Percentiles rank a stretch among this genome's conserved stretches.
Conservation (phyloP, 2,888 invertebrate species). For the Tipula helvola region DNA sequence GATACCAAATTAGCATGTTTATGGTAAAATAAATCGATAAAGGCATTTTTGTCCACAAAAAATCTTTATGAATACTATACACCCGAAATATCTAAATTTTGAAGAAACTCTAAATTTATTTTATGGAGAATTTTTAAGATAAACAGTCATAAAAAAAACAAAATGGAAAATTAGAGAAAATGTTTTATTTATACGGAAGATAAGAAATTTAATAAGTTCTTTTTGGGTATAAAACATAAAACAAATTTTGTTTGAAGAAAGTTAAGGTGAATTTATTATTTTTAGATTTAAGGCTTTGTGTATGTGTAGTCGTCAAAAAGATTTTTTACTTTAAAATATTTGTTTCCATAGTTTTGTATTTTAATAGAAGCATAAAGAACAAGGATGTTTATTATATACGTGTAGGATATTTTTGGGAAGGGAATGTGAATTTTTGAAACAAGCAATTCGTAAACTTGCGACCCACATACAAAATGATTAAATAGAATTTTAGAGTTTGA, state of each 20-base stretch:
- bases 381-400: not conserved
- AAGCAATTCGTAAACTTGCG: too few species aligned
- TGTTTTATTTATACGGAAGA: not conserved
- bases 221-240: not conserved
- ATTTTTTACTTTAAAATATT: not conserved
- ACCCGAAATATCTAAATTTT: not conserved
- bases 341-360: not conserved
- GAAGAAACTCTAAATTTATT: not conserved
- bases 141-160: not conserved
- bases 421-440: too few species aligned
- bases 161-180: not conserved
- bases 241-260: not conserved
- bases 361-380: not conserved
- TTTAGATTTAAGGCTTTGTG: not conserved
- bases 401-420: not conserved
- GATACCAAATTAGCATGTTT: not conserved
- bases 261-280: not conserved
- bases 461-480: too few species aligned
- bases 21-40: not conserved
- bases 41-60: not conserved
- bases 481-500: too few species aligned
- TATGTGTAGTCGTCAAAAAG: not conserved
- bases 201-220: not conserved
- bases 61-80: not conserved
- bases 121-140: not conserved